phyloP scores from a whole-genome alignment of 1,140 invertebrate genomes.

The Tetragonula clypearis region DNA sequence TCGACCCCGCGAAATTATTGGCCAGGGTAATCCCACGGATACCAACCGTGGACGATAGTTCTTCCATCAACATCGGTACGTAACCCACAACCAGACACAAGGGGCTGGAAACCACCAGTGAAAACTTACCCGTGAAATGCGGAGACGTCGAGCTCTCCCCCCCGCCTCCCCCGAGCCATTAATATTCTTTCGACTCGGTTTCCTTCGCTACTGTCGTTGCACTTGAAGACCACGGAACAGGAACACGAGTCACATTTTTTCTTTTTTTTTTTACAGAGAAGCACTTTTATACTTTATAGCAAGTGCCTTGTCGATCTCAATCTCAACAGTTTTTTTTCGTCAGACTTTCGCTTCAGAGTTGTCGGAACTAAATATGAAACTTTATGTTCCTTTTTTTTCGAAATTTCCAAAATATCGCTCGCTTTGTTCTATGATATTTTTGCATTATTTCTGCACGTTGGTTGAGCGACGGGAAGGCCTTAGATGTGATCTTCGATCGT shows the following conservation, averaged over 20 bases:
- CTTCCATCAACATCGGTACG: constrained; percentile 65
- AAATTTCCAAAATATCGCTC: background rate
- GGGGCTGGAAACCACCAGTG: constrained; percentile 35
- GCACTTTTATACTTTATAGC: no score
- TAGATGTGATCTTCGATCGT: background rate
- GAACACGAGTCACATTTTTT: background rate
- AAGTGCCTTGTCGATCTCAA: background rate
- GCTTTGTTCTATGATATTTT: no score
- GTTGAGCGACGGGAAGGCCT: background rate
- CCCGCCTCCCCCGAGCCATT: background rate
- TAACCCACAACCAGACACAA: constrained; percentile 55
- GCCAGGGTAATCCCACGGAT: constrained; percentile 69
- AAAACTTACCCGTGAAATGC: constrained; percentile 60
- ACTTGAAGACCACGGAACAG: background rate
- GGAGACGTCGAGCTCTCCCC: constrained; percentile 25
- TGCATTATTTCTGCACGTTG: no score
- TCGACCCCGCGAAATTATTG: constrained; percentile 74
- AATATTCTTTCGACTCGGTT: constrained; percentile 44
- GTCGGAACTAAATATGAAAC: background rate
- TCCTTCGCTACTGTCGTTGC: background rate
- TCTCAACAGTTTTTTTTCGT: background rate
- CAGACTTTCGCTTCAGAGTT: no score
- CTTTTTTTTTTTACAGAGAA: background rate
- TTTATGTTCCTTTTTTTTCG: background rate
- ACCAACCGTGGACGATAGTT: constrained; percentile 69